A percentile compares a stretch with the other conserved stretches of the same genome.
These are phyloP conservation scores for Bombyx mandarina DNA, from an alignment of 1,140 invertebrate species.

Conservation along the genomic window DNA sequence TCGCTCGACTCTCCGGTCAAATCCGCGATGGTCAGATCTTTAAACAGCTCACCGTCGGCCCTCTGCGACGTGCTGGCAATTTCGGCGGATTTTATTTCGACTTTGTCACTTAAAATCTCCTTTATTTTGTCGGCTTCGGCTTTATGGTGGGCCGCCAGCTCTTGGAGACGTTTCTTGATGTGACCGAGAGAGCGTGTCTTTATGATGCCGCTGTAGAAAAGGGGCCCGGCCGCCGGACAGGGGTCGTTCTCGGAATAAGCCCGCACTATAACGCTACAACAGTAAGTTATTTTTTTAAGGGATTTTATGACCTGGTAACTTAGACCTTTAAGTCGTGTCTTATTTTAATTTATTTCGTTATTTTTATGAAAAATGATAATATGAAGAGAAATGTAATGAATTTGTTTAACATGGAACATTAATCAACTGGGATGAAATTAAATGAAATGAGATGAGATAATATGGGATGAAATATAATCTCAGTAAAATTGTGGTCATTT, in stretches of 20 bases:
- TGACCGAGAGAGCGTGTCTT: conserved; percentile 39
- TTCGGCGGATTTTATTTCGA: conserved; percentile 6
- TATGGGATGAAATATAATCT: no score
- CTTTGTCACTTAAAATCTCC: conserved; percentile 6
- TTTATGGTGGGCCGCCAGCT: conserved; percentile 35
- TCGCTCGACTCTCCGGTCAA: conserved; percentile 29
- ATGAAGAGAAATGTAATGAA: no score
- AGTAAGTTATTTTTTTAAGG: no score
- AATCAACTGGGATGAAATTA: no score
- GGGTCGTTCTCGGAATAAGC: conserved; percentile 20
- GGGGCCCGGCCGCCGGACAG: conserved; percentile 33
- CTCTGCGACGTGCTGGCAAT: conserved; percentile 9
- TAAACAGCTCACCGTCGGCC: conserved; percentile 22
- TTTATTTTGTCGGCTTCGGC: conserved; percentile 24
- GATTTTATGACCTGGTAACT: no score
- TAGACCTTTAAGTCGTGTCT: no score
- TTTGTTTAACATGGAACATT: no score
- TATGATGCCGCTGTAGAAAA: conserved; percentile 53
- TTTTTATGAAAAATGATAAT: no score
- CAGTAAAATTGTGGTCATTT: no score
- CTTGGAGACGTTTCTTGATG: conserved; percentile 41
- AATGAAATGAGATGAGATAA: no score
- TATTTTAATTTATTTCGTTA: no score
- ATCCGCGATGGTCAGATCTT: conserved; percentile 31
- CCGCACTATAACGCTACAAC: no score